A percentile compares a stretch with the other conserved stretches of the same genome.
phyloP scores from a whole-genome alignment of 2,113 vertebrate genomes.

The Laticauda laticaudata region DNA sequence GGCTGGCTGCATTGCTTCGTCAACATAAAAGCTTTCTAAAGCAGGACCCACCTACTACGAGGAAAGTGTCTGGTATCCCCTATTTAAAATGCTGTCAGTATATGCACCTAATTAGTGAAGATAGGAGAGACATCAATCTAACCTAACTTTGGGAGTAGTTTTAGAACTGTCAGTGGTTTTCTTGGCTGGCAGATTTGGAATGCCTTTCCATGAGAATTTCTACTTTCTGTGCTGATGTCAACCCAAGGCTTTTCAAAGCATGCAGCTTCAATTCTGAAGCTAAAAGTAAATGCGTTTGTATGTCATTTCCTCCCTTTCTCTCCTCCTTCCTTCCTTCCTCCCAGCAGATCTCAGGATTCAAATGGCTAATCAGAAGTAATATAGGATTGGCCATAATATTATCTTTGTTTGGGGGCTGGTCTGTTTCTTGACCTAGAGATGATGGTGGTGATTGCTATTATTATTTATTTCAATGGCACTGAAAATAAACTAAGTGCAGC shows the following conservation, averaged over 20 bases:
- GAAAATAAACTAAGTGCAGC: conserved; percentile 14
- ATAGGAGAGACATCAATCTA: conserved; percentile 28
- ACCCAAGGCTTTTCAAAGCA: conserved; percentile 48
- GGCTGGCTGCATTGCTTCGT: conserved; percentile 25
- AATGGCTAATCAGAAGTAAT: conserved; percentile 63
- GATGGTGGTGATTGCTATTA: conserved; percentile 41
- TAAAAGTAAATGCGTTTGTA: conserved; percentile 44
- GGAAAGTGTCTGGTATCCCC: conserved; percentile 26
- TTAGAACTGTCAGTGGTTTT: conserved; percentile 1
- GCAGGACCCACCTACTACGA: conserved; percentile 16
- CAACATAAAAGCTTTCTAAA: background rate
- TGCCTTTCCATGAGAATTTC: conserved; percentile 55
- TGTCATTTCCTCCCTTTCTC: background rate
- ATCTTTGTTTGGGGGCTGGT: conserved; percentile 61
- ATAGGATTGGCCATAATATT: conserved; percentile 37
- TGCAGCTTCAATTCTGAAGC: conserved; percentile 61
- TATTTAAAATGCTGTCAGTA: background rate
- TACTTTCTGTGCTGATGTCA: conserved; percentile 53
- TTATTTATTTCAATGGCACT: conserved; percentile 14
- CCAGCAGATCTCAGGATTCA: conserved; percentile 56
- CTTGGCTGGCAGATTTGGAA: conserved; percentile 41
- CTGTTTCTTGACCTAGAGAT: conserved; percentile 61
- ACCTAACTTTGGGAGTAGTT: background rate
- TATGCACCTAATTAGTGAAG: conserved; percentile 22
- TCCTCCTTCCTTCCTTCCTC: conserved; percentile 15